Percentiles rank a stretch among this genome's conserved stretches.
phyloP scores from a whole-genome alignment of 2,888 invertebrate species.

The Lepidochrysops patricia region DNA sequence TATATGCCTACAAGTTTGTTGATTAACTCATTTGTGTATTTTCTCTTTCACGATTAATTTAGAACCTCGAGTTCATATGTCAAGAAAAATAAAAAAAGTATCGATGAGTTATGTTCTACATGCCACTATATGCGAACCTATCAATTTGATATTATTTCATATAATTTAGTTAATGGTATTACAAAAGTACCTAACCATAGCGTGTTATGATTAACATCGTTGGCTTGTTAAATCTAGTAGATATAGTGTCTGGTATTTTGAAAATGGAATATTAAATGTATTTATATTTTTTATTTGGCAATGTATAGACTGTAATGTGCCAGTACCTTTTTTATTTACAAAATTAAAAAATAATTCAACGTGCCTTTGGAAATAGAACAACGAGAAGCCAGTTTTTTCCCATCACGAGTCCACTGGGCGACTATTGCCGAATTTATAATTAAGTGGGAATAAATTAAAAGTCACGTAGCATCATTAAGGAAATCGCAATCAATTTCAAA shows the following conservation, averaged over 20 bases:
- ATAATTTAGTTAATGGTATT: neutral
- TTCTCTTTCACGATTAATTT: neutral
- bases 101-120: neutral
- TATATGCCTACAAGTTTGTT: neutral
- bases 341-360: neutral
- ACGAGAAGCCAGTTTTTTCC: neutral
- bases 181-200: neutral
- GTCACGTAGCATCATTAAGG: constrained; percentile 11
- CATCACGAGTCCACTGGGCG: neutral
- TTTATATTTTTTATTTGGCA: too few relatives aligned
- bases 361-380: neutral
- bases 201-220: too few relatives aligned
- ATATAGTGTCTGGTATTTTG: too few relatives aligned
- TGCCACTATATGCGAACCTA: neutral
- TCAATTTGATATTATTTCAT: neutral
- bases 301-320: neutral
- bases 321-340: neutral
- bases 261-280: too few relatives aligned
- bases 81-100: neutral
- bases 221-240: too few relatives aligned
- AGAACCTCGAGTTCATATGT: neutral
- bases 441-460: constrained; percentile 12
- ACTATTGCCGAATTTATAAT: constrained; percentile 11
- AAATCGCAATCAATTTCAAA: constrained; percentile 27
- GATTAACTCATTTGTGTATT: neutral